Evolutionary conservation across 1,140 invertebrate species (phyloP).

Genomic region (Hylaeus anthracinus): DNA sequence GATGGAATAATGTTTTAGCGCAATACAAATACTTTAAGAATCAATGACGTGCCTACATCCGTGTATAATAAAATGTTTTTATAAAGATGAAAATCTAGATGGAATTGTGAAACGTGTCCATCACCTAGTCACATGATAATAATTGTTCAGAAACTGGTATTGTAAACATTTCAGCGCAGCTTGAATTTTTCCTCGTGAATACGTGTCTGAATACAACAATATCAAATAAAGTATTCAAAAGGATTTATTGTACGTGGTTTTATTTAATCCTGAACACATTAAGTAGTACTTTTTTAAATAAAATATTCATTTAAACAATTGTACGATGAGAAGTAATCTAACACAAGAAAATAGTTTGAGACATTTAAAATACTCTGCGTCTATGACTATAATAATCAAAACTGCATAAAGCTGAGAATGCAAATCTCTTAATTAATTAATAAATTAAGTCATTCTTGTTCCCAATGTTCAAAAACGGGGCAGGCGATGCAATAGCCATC

Average conservation of each 20-base stretch:
- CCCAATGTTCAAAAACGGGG: too few relatives aligned
- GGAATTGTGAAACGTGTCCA: conserved; percentile 68
- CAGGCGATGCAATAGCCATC: too few relatives aligned
- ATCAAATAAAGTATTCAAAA: conserved; percentile 77
- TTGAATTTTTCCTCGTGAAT: conserved; percentile 66
- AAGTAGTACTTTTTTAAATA: not conserved
- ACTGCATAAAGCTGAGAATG: too few relatives aligned
- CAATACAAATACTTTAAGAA: conserved; percentile 58
- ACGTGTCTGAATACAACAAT: conserved; percentile 73
- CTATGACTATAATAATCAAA: too few relatives aligned
- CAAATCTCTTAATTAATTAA: too few relatives aligned
- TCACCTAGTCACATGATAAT: conserved; percentile 79
- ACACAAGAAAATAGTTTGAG: too few relatives aligned
- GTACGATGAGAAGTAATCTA: too few relatives aligned
- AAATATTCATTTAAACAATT: not conserved
- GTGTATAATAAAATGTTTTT: conserved; percentile 63
- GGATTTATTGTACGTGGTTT: not conserved
- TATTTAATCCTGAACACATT: not conserved
- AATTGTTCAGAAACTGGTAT: conserved; percentile 67
- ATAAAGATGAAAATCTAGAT: conserved; percentile 64
- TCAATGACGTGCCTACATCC: conserved; percentile 74
- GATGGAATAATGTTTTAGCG: conserved; percentile 63
- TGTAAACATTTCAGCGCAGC: conserved; percentile 70
- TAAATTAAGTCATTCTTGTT: too few relatives aligned
- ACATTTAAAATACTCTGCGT: too few relatives aligned